Evolutionary conservation across 2,888 invertebrate genomes (phyloP).

Genomic region (Yponomeuta sedellus): DNA sequence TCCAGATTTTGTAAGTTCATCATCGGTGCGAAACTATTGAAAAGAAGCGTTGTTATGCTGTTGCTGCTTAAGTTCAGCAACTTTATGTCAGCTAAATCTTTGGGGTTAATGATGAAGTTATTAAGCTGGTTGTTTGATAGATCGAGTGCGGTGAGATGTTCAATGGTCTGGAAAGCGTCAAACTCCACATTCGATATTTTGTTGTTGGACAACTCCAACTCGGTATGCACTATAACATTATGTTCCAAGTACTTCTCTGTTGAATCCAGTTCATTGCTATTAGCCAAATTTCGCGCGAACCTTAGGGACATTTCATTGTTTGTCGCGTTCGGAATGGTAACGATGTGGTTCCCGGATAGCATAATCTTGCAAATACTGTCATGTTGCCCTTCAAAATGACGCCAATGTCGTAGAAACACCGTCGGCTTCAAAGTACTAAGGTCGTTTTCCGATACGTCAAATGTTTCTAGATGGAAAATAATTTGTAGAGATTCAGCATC

Average conservation of each 20-base stretch:
- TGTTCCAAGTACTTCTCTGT: constrained; percentile 25
- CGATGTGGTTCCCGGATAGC: constrained; percentile 50
- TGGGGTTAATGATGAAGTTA: constrained; percentile 43
- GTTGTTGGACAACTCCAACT: constrained; percentile 59
- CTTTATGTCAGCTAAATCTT: constrained; percentile 42
- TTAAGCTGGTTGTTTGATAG: constrained; percentile 50
- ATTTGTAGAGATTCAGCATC: constrained; percentile 48
- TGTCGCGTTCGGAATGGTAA: constrained; percentile 45
- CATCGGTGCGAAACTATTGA: constrained; percentile 50
- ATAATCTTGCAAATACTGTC: constrained; percentile 50
- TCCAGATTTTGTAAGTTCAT: constrained; percentile 55
- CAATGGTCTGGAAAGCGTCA: constrained; percentile 51
- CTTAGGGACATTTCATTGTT: constrained; percentile 33
- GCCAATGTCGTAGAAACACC: constrained; percentile 56
- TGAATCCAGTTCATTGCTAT: constrained; percentile 9
- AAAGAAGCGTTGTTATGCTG: constrained; percentile 40
- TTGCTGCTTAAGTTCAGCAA: constrained; percentile 57
- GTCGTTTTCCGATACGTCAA: constrained; percentile 56
- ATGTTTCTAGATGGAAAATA: constrained; percentile 56
- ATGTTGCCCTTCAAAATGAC: constrained; percentile 37
- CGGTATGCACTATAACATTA: constrained; percentile 36
- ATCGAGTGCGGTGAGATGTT: constrained; percentile 44
- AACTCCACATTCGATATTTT: constrained; percentile 46
- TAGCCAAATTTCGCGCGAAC: constrained; percentile 31
- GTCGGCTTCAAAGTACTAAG: constrained; percentile 43